Base-by-base conservation (phyloP, 2,888 invertebrate species). In the Spicauda simplicius region DNA sequence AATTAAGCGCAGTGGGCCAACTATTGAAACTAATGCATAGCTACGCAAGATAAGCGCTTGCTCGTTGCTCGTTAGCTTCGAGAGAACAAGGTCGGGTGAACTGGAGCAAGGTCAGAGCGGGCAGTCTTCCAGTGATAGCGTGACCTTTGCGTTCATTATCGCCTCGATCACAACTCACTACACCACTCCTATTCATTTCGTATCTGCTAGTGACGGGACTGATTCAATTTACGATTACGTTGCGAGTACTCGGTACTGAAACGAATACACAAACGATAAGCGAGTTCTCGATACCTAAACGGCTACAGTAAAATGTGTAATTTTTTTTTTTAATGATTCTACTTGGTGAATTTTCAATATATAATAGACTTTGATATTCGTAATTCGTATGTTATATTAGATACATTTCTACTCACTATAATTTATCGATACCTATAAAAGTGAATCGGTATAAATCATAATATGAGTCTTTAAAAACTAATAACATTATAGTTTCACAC, bases 111-210 rank as follows among this genome's bases (percentile, higher is more conserved):
- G 92, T 90, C 89, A 88, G 74, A 77, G 71, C 80, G 79, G 81
- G 79, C 83, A 87, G 83, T 84, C 86, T 85, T 85, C 76, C 80
- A 87, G 90, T 86, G 91, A 92, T 91, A 91, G 90, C 87, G 83
- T 80, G 90, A 88, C 91, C 91, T 91, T 80, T 86, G 81, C 80
- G 78, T 82, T 79, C 80, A 84, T 86, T 90, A 90, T 87, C 85
- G 81, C 73, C 78, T 78, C 75, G 80, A 80, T 80, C 83, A 82
- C 81, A 74, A 73, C 70, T 69, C 60, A 60, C 66, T 61, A 59
- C 54, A 53, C 45, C 45, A 65, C 53, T 53, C 41, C 53, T 54
- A 59, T 45, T 59, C 58, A 50, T 30, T 55, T 50, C 55, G 48
- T 64, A 56, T 64, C 63, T 53, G 53, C 5, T 41, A 52, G 58